A percentile compares a stretch with the other conserved stretches of the same genome.
phyloP scores from a whole-genome alignment of 1,140 invertebrate species.

The Drosophila ananassae region DNA sequence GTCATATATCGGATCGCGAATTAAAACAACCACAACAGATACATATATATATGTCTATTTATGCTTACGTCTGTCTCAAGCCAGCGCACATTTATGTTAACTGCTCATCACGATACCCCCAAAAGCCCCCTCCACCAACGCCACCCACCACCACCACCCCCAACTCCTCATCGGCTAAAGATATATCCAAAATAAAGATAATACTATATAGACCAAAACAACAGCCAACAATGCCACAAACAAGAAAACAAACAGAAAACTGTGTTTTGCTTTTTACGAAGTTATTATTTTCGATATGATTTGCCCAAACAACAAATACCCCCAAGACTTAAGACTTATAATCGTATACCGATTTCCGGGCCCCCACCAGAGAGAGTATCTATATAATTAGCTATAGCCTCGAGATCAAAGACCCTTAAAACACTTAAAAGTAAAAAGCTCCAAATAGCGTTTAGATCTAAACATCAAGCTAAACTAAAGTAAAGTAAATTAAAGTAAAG shows the following conservation, averaged over 20 bases:
- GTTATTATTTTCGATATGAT: conserved; percentile 66
- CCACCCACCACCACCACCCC: conserved; percentile 11
- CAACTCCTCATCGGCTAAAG: conserved; percentile 18
- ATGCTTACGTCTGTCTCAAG: conserved; percentile 55
- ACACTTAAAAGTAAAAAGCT: conserved; percentile 26
- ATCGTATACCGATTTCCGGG: conserved; percentile 20
- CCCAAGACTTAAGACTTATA: conserved; percentile 20
- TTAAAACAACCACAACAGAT: conserved; percentile 62
- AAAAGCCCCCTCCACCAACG: conserved; percentile 20
- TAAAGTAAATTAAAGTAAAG: conserved; percentile 60
- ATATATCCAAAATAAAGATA: conserved; percentile 10
- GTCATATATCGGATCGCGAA: conserved; percentile 22
- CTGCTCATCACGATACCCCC: conserved; percentile 55
- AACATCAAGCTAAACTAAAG: conserved; percentile 62
- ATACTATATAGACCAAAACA: conserved; percentile 15
- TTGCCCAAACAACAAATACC: conserved; percentile 26
- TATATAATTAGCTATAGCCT: conserved; percentile 5
- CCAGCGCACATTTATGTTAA: conserved; percentile 67
- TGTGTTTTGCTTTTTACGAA: conserved; percentile 62
- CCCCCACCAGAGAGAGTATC: conserved; percentile 10
- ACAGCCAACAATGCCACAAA: conserved; percentile 31
- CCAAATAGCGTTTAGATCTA: conserved; percentile 43
- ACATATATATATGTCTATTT: conserved; percentile 62
- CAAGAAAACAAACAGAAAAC: conserved; percentile 19
- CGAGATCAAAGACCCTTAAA: neutral